Evolutionary conservation across 2,113 vertebrate species (phyloP).

Genomic region (Hoplias malabaricus): DNA sequence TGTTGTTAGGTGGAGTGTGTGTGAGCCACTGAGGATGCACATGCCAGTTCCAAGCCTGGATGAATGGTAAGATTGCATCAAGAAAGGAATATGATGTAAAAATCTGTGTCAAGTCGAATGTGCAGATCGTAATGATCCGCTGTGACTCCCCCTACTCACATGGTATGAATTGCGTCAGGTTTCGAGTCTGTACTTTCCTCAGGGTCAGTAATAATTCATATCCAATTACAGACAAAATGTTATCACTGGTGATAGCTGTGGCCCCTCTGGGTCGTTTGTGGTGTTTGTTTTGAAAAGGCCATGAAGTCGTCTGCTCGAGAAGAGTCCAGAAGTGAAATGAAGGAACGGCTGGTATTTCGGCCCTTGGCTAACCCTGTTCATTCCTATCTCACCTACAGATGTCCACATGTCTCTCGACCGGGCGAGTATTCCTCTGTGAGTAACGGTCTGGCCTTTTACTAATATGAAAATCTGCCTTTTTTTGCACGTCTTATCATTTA

Average conservation of each 20-base stretch:
- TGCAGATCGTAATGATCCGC: no score
- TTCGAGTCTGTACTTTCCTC: no score
- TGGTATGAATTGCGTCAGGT: no score
- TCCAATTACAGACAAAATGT: no score
- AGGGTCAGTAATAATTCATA: no score
- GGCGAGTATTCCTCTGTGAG: background rate
- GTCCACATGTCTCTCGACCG: background rate
- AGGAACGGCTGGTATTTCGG: slow-evolving; percentile 20
- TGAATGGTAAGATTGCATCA: no score
- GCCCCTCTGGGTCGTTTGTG: background rate
- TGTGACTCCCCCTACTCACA: no score
- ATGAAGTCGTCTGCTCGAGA: background rate
- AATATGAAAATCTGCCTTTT: background rate
- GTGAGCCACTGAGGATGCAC: no score
- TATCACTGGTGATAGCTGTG: background rate
- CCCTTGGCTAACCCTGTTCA: slow-evolving; percentile 24
- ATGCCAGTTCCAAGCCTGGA: no score
- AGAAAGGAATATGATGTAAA: no score
- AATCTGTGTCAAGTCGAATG: no score
- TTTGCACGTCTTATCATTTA: background rate
- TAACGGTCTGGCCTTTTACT: slow-evolving; percentile 1
- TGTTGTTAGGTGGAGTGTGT: no score
- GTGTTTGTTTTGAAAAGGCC: background rate
- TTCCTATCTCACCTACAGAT: slow-evolving; percentile 8
- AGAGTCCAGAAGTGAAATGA: background rate